Base-by-base conservation (phyloP, 2,113 vertebrate genomes). In the Charadrius vociferus region DNA sequence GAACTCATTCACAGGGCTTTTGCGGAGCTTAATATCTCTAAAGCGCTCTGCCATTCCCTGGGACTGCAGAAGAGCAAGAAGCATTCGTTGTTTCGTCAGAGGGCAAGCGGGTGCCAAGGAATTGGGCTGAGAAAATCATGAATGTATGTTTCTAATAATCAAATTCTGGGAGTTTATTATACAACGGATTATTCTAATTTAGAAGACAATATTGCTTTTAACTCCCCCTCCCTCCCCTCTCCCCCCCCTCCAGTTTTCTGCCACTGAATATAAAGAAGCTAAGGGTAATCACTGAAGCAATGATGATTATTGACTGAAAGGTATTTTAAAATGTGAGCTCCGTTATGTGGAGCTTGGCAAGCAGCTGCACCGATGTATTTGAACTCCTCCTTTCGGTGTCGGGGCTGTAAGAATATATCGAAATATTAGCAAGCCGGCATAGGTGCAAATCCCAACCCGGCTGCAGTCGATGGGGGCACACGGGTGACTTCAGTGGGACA, bases 251-350 rank as follows among this genome's bases (percentile, higher is more conserved):
- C 23, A 29, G 49, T 88, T 90, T 93, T 93, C 85, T 86, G 49
- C 72, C 41, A n/a, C 94, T 85, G 96, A 92, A 81, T 97, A 86
- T 96, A 80, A 97, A 97, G 94, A 89, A 92, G 81, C 14, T 39
- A 90, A 93, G 52, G 80, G 59, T 97, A 97, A 96, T 97, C 97
- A 96, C 85, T 87, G 95, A 83, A 95, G 95, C 86, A 95, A 93
- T 96, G 88, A 96, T 96, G 95, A 95, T 95, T 96, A 93, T 90
- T 96, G 96, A 95, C 94, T 97, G 95, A 96, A 96, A 95, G 81
- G 94, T 93, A 74, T 97, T 97, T 98, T 95, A 88, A 94, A 93
- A 97, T 73, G 92, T 91, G 78, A 98, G 96, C 53, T 90, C 65
- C 14, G 81, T 94, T 95, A 71, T 26, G 47, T 68, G 71, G 58